These are phyloP conservation scores for Empis livida DNA, from an alignment of 2,888 invertebrate genomes.

Conservation along the genomic window DNA sequence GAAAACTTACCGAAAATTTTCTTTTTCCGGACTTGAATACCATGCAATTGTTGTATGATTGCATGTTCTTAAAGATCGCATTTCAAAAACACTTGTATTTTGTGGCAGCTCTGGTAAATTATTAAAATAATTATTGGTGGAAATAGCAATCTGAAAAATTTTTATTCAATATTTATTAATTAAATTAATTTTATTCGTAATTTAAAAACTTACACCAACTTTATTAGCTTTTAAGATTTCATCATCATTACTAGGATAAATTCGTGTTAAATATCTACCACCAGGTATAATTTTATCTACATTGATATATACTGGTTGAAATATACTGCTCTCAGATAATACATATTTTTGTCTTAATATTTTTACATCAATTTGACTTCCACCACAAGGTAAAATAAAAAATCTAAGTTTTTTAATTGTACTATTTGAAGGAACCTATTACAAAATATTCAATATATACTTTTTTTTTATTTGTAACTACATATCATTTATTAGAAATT, in stretches of 20 bases:
- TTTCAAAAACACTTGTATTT: slow-evolving; percentile 39
- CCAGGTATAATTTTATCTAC: slow-evolving; percentile 30
- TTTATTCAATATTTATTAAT: background rate
- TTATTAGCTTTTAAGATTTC: slow-evolving; percentile 38
- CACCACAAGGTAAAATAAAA: slow-evolving; percentile 43
- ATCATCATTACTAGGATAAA: slow-evolving; percentile 39
- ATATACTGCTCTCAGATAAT: slow-evolving; percentile 30
- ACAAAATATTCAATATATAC: background rate
- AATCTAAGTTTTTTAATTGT: slow-evolving; percentile 22
- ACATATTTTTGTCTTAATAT: slow-evolving; percentile 33
- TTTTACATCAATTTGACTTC: slow-evolving; percentile 39
- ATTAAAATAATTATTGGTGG: slow-evolving; percentile 36
- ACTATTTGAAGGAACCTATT: slow-evolving; percentile 1
- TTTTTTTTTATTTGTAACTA: no score
- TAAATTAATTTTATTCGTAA: background rate
- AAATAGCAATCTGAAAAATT: slow-evolving; percentile 36
- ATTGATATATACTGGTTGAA: slow-evolving; percentile 38
- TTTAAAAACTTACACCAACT: slow-evolving; percentile 39
- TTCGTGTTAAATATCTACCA: slow-evolving; percentile 39
- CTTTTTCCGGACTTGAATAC: slow-evolving; percentile 40
- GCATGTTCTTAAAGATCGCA: slow-evolving; percentile 37
- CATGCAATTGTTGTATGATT: slow-evolving; percentile 43
- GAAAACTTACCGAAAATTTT: slow-evolving; percentile 28
- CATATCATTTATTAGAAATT: slow-evolving; percentile 5
- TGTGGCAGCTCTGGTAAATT: slow-evolving; percentile 42